Evolutionary conservation across 2,888 invertebrate genomes (phyloP), one percentile per base, ranked within the genome.

Genomic region (Pristionchus exspectatus): DNA sequence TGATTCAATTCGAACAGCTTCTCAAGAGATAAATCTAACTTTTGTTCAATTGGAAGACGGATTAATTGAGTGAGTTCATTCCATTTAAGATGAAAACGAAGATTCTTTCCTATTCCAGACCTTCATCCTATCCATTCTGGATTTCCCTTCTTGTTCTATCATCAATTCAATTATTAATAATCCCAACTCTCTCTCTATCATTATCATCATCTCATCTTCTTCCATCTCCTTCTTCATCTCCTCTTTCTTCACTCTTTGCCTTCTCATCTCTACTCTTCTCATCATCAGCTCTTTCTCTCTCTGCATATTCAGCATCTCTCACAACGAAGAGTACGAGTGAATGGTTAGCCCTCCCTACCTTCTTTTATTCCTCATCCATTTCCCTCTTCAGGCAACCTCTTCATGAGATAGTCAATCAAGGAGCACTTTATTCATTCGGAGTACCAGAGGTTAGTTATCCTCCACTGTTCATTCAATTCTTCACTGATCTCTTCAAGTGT

Each of bases 41-140:
- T 85, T 85, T 33, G 63, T 85, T 9, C 85, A 85, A 85, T 63
- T 85, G 24, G 85, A 85, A 63, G 85, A 85, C 59, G 85, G 85
- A 56, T 9, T 85, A 16, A 33, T 54, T 21, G 63, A 85, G 85
- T 85, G 5, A 74, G 54, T 50, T 38, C 33, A 33, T n/a, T 44
- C 50, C 27, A 50, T 14, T 54, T 18, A 10, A 3, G 38, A 38
- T 30, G 10, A 14, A 54, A 18, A 56, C 2, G 44, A 24, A 27
- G 50, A 24, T 30, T 14, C 24, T 54, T 30, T 14, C 50, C 56
- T 24, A n/a, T 85, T 85, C 12, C 63, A 85, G 85, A 33, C 63
- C 85, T 27, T 56, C 56, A 1, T n/a, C 38, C 24, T 38, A 59
- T 63, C 63, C 59, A 14, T 38, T 85, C 21, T 85, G 85, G 85